phyloP scores from a whole-genome alignment of 2,888 invertebrate genomes.

The Ormyrus pomaceus region DNA sequence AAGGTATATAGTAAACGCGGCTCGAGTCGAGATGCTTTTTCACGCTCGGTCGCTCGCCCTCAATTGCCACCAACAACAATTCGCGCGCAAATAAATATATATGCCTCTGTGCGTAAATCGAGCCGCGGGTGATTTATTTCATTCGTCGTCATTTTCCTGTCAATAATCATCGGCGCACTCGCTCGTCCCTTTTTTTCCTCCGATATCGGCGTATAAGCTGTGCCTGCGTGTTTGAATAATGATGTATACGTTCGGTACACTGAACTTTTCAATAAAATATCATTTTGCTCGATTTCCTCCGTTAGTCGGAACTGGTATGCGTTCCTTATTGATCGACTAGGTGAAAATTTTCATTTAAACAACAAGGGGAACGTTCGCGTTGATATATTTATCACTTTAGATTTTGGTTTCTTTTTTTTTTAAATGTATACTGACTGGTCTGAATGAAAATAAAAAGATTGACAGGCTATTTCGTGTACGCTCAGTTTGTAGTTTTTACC shows the following conservation, averaged over 20 bases:
- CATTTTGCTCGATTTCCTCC: constrained; percentile 42
- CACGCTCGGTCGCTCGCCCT: constrained; percentile 23
- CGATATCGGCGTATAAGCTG: not conserved
- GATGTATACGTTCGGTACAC: not conserved
- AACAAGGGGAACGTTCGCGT: not conserved
- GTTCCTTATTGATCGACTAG: constrained; percentile 17
- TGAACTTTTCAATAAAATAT: constrained; percentile 51
- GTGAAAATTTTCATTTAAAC: constrained; percentile 38
- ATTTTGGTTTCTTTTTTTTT: too few species aligned
- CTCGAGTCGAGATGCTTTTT: constrained; percentile 31
- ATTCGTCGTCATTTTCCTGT: constrained; percentile 52
- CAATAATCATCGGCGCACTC: constrained; percentile 40
- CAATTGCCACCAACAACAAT: constrained; percentile 46
- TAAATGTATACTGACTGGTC: too few species aligned
- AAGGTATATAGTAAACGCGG: constrained; percentile 8
- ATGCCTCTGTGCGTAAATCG: constrained; percentile 24
- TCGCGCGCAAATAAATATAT: constrained; percentile 20
- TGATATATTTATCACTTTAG: not conserved
- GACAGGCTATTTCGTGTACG: too few species aligned
- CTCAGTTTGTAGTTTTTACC: too few species aligned
- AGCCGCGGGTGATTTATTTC: constrained; percentile 49
- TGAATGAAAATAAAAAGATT: too few species aligned
- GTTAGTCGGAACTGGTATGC: not conserved
- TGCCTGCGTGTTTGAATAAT: constrained; percentile 26
- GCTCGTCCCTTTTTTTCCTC: not conserved